Conservation (phyloP, 2,888 invertebrate genomes). For the Aspidapion aeneum region DNA sequence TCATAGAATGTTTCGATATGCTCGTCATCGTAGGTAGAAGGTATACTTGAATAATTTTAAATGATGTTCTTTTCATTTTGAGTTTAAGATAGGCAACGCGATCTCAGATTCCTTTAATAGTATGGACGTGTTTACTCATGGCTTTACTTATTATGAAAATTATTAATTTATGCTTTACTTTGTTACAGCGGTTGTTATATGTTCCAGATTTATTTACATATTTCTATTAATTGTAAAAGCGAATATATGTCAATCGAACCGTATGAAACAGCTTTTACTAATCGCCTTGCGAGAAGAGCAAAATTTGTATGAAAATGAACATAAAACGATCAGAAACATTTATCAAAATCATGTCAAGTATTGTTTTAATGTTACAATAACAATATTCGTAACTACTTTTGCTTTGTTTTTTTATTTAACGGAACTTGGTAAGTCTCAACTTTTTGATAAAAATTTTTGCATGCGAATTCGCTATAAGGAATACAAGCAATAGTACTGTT, state of each 20-base stretch:
- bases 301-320: background rate
- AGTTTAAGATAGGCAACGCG: no score
- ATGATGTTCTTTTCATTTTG: no score
- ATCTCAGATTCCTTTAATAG: no score
- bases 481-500: no score
- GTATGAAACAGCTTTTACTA: slow-evolving; percentile 7
- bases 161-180: no score
- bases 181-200: background rate
- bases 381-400: background rate
- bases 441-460: background rate
- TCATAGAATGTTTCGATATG: no score
- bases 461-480: no score
- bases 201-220: background rate
- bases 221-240: slow-evolving; percentile 13
- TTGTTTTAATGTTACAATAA: slow-evolving; percentile 1
- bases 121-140: no score
- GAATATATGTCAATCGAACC: slow-evolving; percentile 10
- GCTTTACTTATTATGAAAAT: no score
- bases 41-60: no score
- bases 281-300: slow-evolving; percentile 10
- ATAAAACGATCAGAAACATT: slow-evolving; percentile 3
- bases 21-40: no score
- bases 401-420: background rate
- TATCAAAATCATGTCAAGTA: slow-evolving; percentile 14
- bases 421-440: background rate